A percentile compares a stretch with the other conserved stretches of the same genome.
phyloP scores from a whole-genome alignment of 2,113 vertebrate genomes.

The Amblyopsis rosae region DNA sequence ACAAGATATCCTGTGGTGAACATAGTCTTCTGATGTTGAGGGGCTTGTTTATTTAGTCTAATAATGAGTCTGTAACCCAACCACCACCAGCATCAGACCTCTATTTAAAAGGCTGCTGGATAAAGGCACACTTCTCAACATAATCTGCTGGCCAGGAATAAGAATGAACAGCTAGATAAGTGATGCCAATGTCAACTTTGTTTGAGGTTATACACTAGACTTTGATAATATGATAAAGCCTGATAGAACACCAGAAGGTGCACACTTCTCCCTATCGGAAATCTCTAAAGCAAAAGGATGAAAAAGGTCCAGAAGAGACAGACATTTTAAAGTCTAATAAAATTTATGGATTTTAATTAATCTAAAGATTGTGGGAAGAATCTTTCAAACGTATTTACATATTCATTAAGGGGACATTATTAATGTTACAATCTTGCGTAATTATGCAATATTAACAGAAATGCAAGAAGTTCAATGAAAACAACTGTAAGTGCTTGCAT shows the following conservation, averaged over 20 bases:
- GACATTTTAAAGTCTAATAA: neutral
- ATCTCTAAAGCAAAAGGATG: neutral
- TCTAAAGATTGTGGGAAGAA: neutral
- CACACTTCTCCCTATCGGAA: too few species aligned
- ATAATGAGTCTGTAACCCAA: conserved; percentile 10
- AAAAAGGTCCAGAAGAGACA: neutral
- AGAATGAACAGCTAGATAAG: neutral
- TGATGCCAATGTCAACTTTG: neutral
- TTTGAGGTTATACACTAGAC: conserved; percentile 1
- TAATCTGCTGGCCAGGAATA: neutral
- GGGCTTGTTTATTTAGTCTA: conserved; percentile 7
- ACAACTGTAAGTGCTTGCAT: neutral
- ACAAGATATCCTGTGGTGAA: conserved; percentile 18
- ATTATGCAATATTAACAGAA: too few species aligned
- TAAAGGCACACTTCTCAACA: neutral
- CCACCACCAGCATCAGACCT: too few species aligned
- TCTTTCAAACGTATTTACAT: neutral
- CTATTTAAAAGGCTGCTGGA: neutral
- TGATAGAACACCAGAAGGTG: neutral
- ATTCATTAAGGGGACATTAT: neutral
- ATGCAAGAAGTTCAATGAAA: neutral
- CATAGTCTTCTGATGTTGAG: conserved; percentile 3
- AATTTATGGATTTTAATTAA: too few species aligned
- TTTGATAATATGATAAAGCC: neutral
- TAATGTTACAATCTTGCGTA: neutral